Base-by-base conservation (phyloP, 2,888 invertebrate species). In the Arrhopalites spinosus region DNA sequence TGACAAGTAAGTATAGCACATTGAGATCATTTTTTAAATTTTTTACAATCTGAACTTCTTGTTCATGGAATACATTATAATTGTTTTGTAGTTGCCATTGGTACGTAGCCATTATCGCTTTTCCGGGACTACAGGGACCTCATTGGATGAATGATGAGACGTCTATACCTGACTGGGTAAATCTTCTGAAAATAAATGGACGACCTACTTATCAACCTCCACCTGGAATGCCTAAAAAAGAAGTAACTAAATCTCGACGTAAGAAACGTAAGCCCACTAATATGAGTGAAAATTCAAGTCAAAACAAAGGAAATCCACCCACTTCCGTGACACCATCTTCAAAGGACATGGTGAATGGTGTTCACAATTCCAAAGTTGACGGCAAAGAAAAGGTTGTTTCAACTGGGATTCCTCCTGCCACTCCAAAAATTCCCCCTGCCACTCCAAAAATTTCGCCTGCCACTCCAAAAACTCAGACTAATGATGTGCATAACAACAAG, bases 41-140 rank as follows among this genome's bases (percentile, higher is more conserved):
- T 50, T 23, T 45, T 17, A n/a, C 3, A n/a, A 3, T 50, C 50
- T 8, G 20, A 47, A n/a, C n/a, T n/a, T n/a, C n/a, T n/a, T n/a
- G 13, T 25, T 73, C n/a, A 15, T 50, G 23, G 53, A n/a, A 27
- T 20, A 27, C 3, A 63, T 29, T 29, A 17, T 63, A 2, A 11
- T 56, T 79, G 78, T 72, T 78, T 84, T 85, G 29, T 83, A 90
- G 90, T 82, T 88, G 93, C 64, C 98, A 98, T 88, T 98, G 98
- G 98, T 98, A 95, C 87, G 89, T 99, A 83, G 97, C 96, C 1
- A 94, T 98, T 68, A 93, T 99, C 74, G 98, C 98, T 86, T 98
- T 92, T 86, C 97, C 98, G 63, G 92, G 92, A 72, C 87, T 95
- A 79, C 91, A 91, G 70, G 92, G 84, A 17, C 80, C 80, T 76